Base-by-base conservation (phyloP, 2,797 vertebrate species). In the Notoglanidium macrostoma region DNA sequence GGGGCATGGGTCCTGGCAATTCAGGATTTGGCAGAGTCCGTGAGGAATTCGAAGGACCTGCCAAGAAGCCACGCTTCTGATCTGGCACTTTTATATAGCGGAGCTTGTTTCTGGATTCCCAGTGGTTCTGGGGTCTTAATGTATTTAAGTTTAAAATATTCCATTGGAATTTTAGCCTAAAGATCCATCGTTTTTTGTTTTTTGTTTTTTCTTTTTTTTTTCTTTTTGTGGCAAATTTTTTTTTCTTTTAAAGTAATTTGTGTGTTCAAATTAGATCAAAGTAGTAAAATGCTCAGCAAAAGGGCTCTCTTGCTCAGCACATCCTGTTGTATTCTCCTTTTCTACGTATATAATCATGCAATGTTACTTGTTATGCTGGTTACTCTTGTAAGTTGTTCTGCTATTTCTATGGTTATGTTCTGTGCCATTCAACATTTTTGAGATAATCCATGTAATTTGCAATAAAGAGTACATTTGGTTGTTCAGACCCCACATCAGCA, bases 31-130 rank as follows among this genome's bases (percentile, higher is more conserved):
- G 97, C 96, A 97, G 98, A 95, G 98, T 98, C 94, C 98, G 98
- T 86, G 98, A 99, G 96, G 98, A 99, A 95, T 99, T 98, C 96
- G 98, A 99, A 89, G 97, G 97, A 92, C 97, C 98, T 90, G 93
- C 97, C 96, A 99, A 99, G 97, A 99, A 99, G 93, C 94, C 98
- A 94, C 97, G 98, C 94, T 99, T 99, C 97, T 99, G 98, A 96
- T 93, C 91, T 92, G 90, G 91, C 91, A 91, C 59, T 79, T 90
- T 91, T 72, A 88, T 90, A 84, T 86, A 86, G 93, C 92, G 91
- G 93, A 92, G 90, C 85, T 92, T 87, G 94, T 95, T 93, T 94
- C 93, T 92, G 94, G 91, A 89, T 92, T 92, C 92, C 93, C 89
- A 90, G 89, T 92, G 90, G 29, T 92, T 88, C 86, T 93, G 88